Percentiles rank a stretch among this genome's conserved stretches.
Evolutionary conservation across 2,113 vertebrate genomes (phyloP).

Genomic region (Acanthochromis polyacanthus): DNA sequence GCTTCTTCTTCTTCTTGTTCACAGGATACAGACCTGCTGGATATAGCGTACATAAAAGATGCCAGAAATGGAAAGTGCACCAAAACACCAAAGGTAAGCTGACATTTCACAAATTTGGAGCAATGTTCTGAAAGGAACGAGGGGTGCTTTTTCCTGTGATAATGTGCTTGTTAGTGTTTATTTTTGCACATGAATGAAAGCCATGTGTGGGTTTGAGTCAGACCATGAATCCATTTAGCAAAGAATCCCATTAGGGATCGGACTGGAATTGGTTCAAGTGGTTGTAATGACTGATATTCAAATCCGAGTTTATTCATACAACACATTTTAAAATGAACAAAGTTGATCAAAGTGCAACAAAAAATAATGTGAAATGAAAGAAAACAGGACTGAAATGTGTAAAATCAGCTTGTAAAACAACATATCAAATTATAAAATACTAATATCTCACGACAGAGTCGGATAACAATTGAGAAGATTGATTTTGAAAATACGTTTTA

Average conservation of each 20-base stretch:
- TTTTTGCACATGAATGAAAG: conserved; percentile 55
- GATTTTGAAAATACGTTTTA: no score
- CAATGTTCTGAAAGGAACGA: neutral
- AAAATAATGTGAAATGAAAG: no score
- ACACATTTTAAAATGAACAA: neutral
- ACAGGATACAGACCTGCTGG: conserved; percentile 86
- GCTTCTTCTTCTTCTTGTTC: conserved; percentile 20
- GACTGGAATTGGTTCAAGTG: conserved; percentile 18
- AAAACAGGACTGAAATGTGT: no score
- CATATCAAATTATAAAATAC: no score
- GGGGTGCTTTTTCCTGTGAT: conserved; percentile 9
- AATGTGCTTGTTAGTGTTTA: conserved; percentile 37
- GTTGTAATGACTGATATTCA: conserved; percentile 31
- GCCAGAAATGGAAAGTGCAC: conserved; percentile 85
- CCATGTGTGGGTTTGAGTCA: conserved; percentile 40
- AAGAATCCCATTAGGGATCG: conserved; percentile 10
- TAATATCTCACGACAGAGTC: no score
- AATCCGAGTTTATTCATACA: neutral
- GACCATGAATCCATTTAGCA: conserved; percentile 32
- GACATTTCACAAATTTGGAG: neutral
- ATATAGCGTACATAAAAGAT: conserved; percentile 85
- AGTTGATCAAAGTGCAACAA: neutral
- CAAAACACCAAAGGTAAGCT: conserved; percentile 85
- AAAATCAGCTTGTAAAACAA: no score
- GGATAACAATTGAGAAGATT: no score